Conservation (phyloP, 2,113 vertebrate species). For the Xiphophorus couchianus region DNA sequence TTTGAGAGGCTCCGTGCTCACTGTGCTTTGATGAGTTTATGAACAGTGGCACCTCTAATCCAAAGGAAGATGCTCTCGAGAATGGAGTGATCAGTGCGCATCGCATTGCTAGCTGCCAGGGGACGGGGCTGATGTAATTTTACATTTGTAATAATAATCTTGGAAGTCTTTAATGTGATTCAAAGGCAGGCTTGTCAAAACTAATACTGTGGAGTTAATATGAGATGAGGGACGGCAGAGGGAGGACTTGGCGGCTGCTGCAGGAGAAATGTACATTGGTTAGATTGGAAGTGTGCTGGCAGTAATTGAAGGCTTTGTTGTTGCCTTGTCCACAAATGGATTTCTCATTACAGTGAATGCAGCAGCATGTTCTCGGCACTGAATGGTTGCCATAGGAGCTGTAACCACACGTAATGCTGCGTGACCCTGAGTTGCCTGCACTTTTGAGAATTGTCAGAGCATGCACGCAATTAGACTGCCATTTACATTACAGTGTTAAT, state of each 20-base stretch:
- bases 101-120: conserved; percentile 43
- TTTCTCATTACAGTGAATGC: conserved; percentile 63
- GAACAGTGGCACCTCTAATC: conserved; percentile 75
- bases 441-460: conserved; percentile 22
- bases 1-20: conserved; percentile 59
- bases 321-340: conserved; percentile 70
- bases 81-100: conserved; percentile 52
- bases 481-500: conserved; percentile 16
- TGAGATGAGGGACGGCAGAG: conserved; percentile 46
- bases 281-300: conserved; percentile 58
- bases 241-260: conserved; percentile 7
- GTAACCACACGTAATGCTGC: conserved; percentile 44
- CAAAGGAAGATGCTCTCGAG: conserved; percentile 67
- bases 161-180: conserved; percentile 74
- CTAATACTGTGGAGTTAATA: conserved; percentile 53
- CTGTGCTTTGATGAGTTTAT: conserved; percentile 71
- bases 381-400: conserved; percentile 62
- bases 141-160: conserved; percentile 75
- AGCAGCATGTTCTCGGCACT: conserved; percentile 48
- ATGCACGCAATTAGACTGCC: conserved; percentile 8
- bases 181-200: conserved; percentile 70
- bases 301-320: conserved; percentile 70
- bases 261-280: conserved; percentile 30
- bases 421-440: conserved; percentile 34
- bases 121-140: conserved; percentile 67